Percentiles rank a stretch among this genome's conserved stretches.
Evolutionary conservation across 2,113 vertebrate species (phyloP).

Genomic region (Psittacara wagleri): DNA sequence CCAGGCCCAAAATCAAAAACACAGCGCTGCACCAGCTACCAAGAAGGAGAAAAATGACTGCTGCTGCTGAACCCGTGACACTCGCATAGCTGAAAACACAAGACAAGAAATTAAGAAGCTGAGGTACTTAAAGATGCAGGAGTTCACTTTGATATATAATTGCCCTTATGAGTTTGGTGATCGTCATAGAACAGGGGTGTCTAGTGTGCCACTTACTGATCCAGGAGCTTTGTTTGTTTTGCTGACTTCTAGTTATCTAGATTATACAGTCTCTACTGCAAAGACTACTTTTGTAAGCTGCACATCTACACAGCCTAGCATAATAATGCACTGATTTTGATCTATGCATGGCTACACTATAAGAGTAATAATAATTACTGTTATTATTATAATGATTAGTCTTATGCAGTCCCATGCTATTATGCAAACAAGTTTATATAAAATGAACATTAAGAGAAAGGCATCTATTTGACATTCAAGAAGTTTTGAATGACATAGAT

Average conservation of each 20-base stretch:
- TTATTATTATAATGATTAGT: constrained; percentile 38
- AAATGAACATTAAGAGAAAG: constrained; percentile 47
- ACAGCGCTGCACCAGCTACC: no score
- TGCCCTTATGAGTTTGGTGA: background rate
- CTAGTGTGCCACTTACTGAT: no score
- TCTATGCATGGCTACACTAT: background rate
- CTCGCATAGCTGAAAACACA: background rate
- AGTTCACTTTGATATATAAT: background rate
- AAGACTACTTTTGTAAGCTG: background rate
- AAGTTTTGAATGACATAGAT: constrained; percentile 64
- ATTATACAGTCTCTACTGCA: background rate
- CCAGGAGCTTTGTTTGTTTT: background rate
- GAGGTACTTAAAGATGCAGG: background rate
- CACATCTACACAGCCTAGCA: background rate
- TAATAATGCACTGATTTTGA: background rate
- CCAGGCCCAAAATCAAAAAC: no score
- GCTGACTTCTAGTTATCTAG: background rate
- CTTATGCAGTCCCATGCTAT: background rate
- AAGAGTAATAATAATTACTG: constrained; percentile 16
- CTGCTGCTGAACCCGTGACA: no score
- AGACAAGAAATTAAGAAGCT: background rate
- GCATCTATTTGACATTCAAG: constrained; percentile 52
- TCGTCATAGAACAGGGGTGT: background rate
- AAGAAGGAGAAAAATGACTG: no score
- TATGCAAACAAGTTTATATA: background rate